Conservation (phyloP, 1,140 invertebrate species). For the Bombus terrestris region DNA sequence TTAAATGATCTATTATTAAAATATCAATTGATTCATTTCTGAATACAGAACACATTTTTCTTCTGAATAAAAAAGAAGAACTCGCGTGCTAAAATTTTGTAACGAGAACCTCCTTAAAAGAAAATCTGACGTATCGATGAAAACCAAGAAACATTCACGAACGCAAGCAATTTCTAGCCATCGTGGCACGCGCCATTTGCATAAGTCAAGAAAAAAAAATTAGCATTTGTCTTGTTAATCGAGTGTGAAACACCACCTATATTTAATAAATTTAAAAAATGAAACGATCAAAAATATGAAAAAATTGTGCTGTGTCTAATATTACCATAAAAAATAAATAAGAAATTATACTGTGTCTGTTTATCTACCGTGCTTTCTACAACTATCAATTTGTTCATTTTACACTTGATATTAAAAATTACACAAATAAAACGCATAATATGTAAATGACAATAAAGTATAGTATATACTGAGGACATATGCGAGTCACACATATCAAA, state of each 20-base stretch:
- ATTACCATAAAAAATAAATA: slow-evolving; percentile 52
- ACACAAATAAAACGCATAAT: slow-evolving; percentile 28
- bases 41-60: too few relatives aligned
- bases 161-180: slow-evolving; percentile 27
- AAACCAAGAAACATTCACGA: slow-evolving; percentile 3
- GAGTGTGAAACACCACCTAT: slow-evolving; percentile 49
- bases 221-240: slow-evolving; percentile 41
- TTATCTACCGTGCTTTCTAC: slow-evolving; percentile 59
- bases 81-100: neutral
- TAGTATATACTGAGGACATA: slow-evolving; percentile 39
- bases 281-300: slow-evolving; percentile 22
- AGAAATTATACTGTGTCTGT: slow-evolving; percentile 12
- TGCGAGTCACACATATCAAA: slow-evolving; percentile 55
- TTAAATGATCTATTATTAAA: too few relatives aligned
- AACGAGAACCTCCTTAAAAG: too few relatives aligned
- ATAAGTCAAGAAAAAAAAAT: slow-evolving; percentile 32
- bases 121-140: neutral
- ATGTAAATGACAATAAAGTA: slow-evolving; percentile 36
- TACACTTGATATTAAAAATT: slow-evolving; percentile 25
- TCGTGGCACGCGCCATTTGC: slow-evolving; percentile 20
- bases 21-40: too few relatives aligned
- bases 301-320: slow-evolving; percentile 39
- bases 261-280: slow-evolving; percentile 41
- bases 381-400: slow-evolving; percentile 23
- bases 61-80: neutral